phyloP scores from a whole-genome alignment of 2,113 vertebrate genomes.

The Fulica atra region DNA sequence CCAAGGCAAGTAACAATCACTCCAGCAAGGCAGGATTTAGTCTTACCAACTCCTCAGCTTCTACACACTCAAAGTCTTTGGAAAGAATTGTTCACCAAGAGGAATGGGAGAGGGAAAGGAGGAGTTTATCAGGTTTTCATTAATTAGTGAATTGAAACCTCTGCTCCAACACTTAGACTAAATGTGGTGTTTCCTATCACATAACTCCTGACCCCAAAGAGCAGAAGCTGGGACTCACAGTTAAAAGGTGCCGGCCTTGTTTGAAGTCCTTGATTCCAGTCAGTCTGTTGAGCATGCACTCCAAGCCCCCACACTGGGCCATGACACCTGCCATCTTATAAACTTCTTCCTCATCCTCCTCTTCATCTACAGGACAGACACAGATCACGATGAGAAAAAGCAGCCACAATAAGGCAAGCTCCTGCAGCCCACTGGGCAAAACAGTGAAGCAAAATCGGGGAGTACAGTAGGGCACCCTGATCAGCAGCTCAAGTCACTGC shows the following conservation, averaged over 20 bases:
- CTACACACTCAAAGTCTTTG: neutral
- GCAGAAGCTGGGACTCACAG: constrained; percentile 76
- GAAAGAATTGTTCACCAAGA: neutral
- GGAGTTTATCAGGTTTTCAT: neutral
- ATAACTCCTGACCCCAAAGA: neutral
- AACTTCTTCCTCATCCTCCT: constrained; percentile 98
- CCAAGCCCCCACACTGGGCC: constrained; percentile 95
- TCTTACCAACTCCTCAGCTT: neutral
- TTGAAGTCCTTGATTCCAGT: constrained; percentile 98
- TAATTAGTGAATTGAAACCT: neutral
- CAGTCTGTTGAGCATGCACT: constrained; percentile 95
- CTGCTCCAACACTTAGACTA: neutral
- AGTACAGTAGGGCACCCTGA: neutral
- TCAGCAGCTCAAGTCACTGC: neutral
- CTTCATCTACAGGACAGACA: constrained; percentile 86
- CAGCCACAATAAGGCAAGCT: neutral
- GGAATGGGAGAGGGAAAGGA: neutral
- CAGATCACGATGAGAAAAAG: neutral
- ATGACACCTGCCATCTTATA: constrained; percentile 99
- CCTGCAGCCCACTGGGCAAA: neutral
- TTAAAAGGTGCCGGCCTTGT: constrained; percentile 94
- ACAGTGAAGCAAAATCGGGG: neutral
- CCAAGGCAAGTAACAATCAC: neutral
- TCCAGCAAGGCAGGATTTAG: neutral
- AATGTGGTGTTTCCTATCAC: neutral